Conservation (phyloP, 2,797 vertebrate genomes). For the Mastacembelus armatus region DNA sequence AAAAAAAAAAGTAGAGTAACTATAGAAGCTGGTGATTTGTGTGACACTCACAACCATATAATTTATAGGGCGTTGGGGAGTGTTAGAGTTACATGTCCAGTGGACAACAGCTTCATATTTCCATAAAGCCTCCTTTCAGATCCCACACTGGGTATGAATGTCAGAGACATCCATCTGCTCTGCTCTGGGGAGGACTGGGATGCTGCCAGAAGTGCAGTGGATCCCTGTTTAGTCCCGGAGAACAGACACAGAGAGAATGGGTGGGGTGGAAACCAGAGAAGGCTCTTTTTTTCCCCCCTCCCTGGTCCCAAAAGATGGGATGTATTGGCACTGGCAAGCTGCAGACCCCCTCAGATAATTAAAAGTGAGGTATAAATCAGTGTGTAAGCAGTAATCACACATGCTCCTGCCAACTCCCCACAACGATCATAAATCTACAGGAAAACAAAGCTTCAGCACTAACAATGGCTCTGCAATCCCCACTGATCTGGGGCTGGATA, state of each 20-base stretch:
- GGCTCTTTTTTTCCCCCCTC: slow-evolving; percentile 18
- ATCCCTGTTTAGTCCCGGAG: slow-evolving; percentile 38
- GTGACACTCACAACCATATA: slow-evolving; percentile 51
- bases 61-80: slow-evolving; percentile 66
- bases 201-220: slow-evolving; percentile 46
- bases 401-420: slow-evolving; percentile 77
- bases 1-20: slow-evolving; percentile 53
- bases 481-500: slow-evolving; percentile 71
- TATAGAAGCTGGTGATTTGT: slow-evolving; percentile 59
- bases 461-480: slow-evolving; percentile 74
- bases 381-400: slow-evolving; percentile 84
- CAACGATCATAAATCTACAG: slow-evolving; percentile 81
- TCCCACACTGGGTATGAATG: slow-evolving; percentile 70
- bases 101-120: slow-evolving; percentile 74
- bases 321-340: slow-evolving; percentile 74
- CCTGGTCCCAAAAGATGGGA: slow-evolving; percentile 67
- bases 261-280: slow-evolving; percentile 59
- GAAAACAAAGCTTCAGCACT: slow-evolving; percentile 79
- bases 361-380: slow-evolving; percentile 87
- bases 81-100: slow-evolving; percentile 69
- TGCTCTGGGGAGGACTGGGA: slow-evolving; percentile 63
- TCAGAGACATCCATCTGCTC: slow-evolving; percentile 67
- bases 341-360: slow-evolving; percentile 83
- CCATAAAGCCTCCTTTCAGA: slow-evolving; percentile 66
- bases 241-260: slow-evolving; percentile 40